These are phyloP conservation scores for Galeopsomyia nigrocyanea DNA, from an alignment of 2,888 invertebrate genomes.

Conservation along the genomic window DNA sequence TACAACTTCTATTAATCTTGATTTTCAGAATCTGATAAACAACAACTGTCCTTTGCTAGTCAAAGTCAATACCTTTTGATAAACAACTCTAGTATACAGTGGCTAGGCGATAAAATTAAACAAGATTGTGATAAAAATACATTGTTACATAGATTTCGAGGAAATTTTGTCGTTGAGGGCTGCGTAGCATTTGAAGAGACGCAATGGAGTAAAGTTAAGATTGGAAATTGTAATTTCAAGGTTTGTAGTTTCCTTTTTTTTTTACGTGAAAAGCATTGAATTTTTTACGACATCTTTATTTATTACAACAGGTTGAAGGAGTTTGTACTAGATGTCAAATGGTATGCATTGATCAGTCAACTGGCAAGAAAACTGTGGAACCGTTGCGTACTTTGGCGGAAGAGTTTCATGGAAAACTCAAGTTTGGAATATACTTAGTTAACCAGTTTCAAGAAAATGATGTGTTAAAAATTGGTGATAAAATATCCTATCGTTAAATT, in stretches of 20 bases:
- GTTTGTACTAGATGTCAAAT: conserved; percentile 93
- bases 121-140: conserved; percentile 70
- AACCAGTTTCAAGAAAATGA: conserved; percentile 49
- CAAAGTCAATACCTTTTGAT: conserved; percentile 89
- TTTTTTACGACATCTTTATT: not conserved
- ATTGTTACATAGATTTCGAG: conserved; percentile 85
- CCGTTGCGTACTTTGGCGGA: conserved; percentile 83
- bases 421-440: conserved; percentile 84
- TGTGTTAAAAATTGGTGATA: conserved; percentile 58
- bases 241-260: conserved; percentile 67
- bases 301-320: conserved; percentile 76
- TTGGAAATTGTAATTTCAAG: conserved; percentile 77
- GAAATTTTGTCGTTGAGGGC: conserved; percentile 88
- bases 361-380: conserved; percentile 84
- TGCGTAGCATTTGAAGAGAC: conserved; percentile 83
- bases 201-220: conserved; percentile 75
- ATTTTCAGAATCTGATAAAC: conserved; percentile 52
- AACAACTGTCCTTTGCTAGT: conserved; percentile 79
- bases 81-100: conserved; percentile 82
- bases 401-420: conserved; percentile 81
- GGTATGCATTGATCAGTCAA: conserved; percentile 93
- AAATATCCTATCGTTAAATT: conserved; percentile 47
- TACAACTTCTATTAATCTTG: no score
- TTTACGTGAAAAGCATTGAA: not conserved
- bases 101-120: conserved; percentile 76